Base-by-base conservation (phyloP, 2,113 vertebrate species). In the Mystacornis crossleyi region DNA sequence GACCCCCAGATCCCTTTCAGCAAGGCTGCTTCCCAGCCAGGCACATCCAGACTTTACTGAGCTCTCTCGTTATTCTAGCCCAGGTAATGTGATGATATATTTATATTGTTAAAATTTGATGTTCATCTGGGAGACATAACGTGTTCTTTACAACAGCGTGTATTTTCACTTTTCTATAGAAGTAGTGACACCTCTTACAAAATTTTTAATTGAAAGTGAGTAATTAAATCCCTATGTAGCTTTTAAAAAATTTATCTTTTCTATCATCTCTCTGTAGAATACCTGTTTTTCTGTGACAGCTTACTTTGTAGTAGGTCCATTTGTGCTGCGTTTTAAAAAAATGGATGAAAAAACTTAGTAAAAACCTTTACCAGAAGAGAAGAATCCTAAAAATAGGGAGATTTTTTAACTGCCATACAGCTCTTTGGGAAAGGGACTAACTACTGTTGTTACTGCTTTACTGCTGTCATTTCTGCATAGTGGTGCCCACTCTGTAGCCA, bases 271-370 rank as follows among this genome's bases (percentile, higher is more conserved):
- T 86, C 47, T 92, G 34, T 45, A 80, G 78, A 93, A 77, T 84
- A 74, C 12, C n/a, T 34, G 23, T 34, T 96, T 86, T 90, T 78
- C 86, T 12, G 12, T 96, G 77, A 88, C 86, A 97, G 18, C 62
- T 80, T 83, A 48, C 89, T 86, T 97, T 89, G 62, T 80, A 78
- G 67, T 55, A 72, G 60, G 87, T 78, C 79, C 58, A 60, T 79
- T 94, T 69, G 55, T 94, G n/a, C 54, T 43, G 45, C 33, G 58
- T 96, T 91, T 88, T 42, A 93, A 93, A 97, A 97, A 96, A 83
- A 34, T 54, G 25, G 62, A 47, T 87, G 34, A 86, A 86, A 95
- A 93, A 64, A 73, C 62, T 29, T 73, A 88, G 57, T 90, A 78
- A 75, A 47, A 83, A 51, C 31, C 73, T 95, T 78, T 81, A 67